Evolutionary conservation across 2,888 invertebrate species (phyloP).

Genomic region (Synergus umbraculus): DNA sequence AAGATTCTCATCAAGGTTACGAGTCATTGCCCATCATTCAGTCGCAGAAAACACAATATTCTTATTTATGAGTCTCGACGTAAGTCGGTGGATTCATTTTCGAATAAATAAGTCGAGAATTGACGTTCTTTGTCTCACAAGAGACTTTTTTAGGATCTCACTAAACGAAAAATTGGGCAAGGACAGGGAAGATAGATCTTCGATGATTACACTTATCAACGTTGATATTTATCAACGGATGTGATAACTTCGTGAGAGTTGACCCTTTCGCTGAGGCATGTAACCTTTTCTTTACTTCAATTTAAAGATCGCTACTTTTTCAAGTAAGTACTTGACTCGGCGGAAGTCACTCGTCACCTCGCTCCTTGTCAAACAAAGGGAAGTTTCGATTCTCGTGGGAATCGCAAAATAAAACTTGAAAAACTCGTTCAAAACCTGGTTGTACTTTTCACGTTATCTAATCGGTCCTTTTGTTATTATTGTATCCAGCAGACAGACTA

Average conservation of each 20-base stretch:
- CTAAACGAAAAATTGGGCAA: neutral
- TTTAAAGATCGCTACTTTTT: constrained; percentile 2
- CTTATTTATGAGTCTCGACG: neutral
- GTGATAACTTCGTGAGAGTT: constrained; percentile 9
- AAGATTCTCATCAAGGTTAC: constrained; percentile 45
- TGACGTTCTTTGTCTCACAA: neutral
- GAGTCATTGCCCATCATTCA: constrained; percentile 32
- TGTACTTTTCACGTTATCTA: constrained; percentile 21
- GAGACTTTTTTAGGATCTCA: neutral
- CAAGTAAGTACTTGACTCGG: neutral
- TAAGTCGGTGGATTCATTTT: neutral
- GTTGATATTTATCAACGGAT: neutral
- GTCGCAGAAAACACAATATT: constrained; percentile 6
- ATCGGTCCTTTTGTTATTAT: constrained; percentile 16
- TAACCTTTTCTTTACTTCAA: constrained; percentile 18
- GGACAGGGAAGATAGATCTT: constrained; percentile 1
- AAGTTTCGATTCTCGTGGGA: constrained; percentile 20
- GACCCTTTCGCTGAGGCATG: constrained; percentile 4
- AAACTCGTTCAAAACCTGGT: constrained; percentile 1
- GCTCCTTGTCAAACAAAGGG: neutral
- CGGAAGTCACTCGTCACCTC: neutral
- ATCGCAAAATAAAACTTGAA: neutral
- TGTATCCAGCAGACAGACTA: constrained; percentile 5
- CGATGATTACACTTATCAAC: neutral
- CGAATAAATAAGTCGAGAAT: neutral